Conservation (phyloP, 2,113 vertebrate genomes). For the Campylomormyrus tamandua region DNA sequence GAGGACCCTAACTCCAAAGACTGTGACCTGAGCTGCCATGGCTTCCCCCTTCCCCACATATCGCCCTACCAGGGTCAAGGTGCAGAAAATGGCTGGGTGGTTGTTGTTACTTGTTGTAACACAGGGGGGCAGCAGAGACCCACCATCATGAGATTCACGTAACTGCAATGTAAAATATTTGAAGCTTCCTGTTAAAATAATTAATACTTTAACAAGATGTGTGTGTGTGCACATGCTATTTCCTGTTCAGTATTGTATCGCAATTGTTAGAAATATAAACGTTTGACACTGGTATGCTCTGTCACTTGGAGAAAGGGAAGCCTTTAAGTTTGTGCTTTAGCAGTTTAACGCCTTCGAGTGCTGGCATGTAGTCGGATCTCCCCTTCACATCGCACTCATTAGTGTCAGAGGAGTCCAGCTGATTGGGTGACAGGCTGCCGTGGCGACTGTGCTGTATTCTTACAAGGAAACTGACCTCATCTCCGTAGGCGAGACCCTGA, state of each 20-base stretch:
- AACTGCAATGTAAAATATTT: background rate
- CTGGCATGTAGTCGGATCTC: background rate
- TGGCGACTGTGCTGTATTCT: background rate
- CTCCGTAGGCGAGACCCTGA: background rate
- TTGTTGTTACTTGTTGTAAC: background rate
- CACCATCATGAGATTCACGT: background rate
- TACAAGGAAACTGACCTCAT: background rate
- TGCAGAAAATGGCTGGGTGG: background rate
- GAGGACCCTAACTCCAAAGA: background rate
- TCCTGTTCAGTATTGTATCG: background rate
- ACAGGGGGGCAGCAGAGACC: constrained; percentile 5
- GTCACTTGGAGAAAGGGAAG: background rate
- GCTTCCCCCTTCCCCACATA: background rate
- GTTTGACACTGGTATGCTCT: background rate
- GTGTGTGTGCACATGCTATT: background rate
- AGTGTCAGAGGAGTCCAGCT: background rate
- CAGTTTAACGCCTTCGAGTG: background rate
- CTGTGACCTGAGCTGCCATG: background rate
- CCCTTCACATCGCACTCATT: background rate
- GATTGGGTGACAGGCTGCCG: background rate
- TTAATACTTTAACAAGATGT: background rate
- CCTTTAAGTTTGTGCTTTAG: background rate
- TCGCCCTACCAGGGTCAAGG: background rate
- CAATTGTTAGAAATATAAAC: background rate
- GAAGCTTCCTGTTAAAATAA: background rate